Base-by-base conservation (phyloP, 1,140 invertebrate species). In the Scylla paramamosain region DNA sequence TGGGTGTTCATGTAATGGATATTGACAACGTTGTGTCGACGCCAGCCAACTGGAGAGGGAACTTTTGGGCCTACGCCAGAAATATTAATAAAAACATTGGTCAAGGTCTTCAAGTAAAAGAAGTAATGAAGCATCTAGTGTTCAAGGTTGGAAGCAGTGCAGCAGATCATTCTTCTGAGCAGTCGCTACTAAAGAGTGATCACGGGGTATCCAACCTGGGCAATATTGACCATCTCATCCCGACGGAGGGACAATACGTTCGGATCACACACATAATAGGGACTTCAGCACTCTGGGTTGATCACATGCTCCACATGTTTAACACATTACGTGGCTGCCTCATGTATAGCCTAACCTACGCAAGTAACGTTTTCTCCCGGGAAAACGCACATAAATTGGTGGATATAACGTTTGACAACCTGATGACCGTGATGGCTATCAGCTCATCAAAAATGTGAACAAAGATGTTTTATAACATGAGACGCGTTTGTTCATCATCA, bases 41-140 rank as follows among this genome's bases (percentile, higher is more conserved):
- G 16, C 59, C 87, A 25, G 31, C 46, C 4, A 77, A 89, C 10
- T 87, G 84, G 59, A 28, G 93, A 4, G 25, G 14, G 0, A 90
- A 94, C 20, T 94, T 90, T 29, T 94, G 93, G 93, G 32, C 77
- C 14, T 90, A 89, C 28, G 93, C 93, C 0, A 89, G 87, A 39
- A 39, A 4, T 6, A 0, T 94, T 3, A 87, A 94, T 48, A 12
- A 31, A 6, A 28, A 31, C 29, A 25, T 94, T n/a, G n/a, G 20
- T 20, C 29, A 48, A 32, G 29, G 25, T 39, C n/a, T 94, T 25
- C n/a, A 94, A 7, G 87, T 82, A 10, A 89, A 82, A 31, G 52
- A 29, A 1, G 29, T 82, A 7, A 20, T 46, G 20, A 25, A 90
- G 8, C 25, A 31, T 6, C 12, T 90, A 12, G 25, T 7, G 29